These are phyloP conservation scores for Syngnathus typhle DNA, from an alignment of 2,113 vertebrate species.

Conservation along the genomic window DNA sequence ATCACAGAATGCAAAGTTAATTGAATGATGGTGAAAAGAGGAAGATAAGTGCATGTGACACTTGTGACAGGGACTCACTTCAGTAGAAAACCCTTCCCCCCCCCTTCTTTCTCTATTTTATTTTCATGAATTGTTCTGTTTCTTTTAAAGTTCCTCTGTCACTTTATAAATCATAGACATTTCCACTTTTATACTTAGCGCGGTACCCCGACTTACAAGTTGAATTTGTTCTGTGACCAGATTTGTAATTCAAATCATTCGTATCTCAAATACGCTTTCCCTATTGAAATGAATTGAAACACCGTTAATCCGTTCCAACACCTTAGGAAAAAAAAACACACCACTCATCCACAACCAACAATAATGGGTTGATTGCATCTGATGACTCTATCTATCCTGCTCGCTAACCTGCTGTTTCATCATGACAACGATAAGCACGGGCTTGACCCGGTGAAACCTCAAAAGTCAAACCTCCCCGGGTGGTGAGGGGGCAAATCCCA, in stretches of 20 bases:
- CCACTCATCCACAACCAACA: too few relatives aligned
- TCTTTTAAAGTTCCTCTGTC: conserved; percentile 26
- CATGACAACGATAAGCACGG: conserved; percentile 41
- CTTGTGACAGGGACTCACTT: conserved; percentile 46
- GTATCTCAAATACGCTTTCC: too few relatives aligned
- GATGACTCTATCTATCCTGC: background rate
- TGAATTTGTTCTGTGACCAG: too few relatives aligned
- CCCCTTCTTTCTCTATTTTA: conserved; percentile 13
- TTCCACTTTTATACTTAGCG: background rate
- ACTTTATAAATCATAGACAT: background rate
- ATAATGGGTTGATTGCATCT: too few relatives aligned
- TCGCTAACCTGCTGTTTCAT: conserved; percentile 38
- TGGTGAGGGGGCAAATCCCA: conserved; percentile 37
- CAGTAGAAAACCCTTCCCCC: conserved; percentile 43
- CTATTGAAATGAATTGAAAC: too few relatives aligned
- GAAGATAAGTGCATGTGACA: conserved; percentile 59
- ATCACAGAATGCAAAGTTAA: conserved; percentile 67
- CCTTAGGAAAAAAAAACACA: too few relatives aligned
- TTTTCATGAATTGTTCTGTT: conserved; percentile 20
- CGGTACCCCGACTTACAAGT: too few relatives aligned
- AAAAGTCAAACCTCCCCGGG: conserved; percentile 51
- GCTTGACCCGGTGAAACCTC: conserved; percentile 46
- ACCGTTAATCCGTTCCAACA: too few relatives aligned
- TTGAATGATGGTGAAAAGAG: conserved; percentile 61
- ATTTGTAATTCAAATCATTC: too few relatives aligned